Base-by-base conservation (phyloP, 1,140 invertebrate species). In the Brachionus asplanchnoidis region DNA sequence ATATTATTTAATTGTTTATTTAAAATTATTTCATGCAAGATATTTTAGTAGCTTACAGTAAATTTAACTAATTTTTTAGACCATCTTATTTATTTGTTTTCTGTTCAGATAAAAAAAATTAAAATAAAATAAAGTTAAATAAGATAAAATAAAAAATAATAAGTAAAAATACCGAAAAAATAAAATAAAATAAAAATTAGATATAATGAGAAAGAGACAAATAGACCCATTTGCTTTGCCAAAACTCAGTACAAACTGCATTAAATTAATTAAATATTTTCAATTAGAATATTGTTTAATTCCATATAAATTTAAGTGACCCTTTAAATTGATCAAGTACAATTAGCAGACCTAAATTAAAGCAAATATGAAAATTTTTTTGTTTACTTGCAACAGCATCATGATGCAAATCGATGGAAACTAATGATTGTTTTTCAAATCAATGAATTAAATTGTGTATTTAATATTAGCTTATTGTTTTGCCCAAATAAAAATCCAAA, bases 351-450 rank as follows among this genome's bases (percentile, higher is more conserved):
- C 17, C 53, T 60, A 3, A 60, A 20, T 60, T 60, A 20, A 23
- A 20, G 53, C n/a, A 60, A 60, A 17, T 14, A 46, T 60, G 6
- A 60, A 60, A 20, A 20, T 60, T 60, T 9, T 20, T 20, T 60
- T 60, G 53, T 60, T 60, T 60, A 26, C 53, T 60, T 60, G 17
- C 17, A 20, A 20, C 53, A 60, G 53, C 53, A 60, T 23, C 53
- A 60, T 60, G 53, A 60, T 60, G 53, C 53, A 60, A 60, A 60
- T 60, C 53, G 53, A 60, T 60, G 7, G 53, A 60, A 60, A 20
- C 53, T 60, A 60, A 60, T 60, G 53, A 60, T 60, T 60, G 53
- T 60, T 60, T 60, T 60, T 60, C 53, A 60, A 60, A 60, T 60
- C 53, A 60, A 20, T 60, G 53, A 60, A 60, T 60, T 60, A 60